A percentile compares a stretch with the other conserved stretches of the same genome.
Conservation (phyloP, 2,888 invertebrate genomes). For the Rhingia rostrata region DNA sequence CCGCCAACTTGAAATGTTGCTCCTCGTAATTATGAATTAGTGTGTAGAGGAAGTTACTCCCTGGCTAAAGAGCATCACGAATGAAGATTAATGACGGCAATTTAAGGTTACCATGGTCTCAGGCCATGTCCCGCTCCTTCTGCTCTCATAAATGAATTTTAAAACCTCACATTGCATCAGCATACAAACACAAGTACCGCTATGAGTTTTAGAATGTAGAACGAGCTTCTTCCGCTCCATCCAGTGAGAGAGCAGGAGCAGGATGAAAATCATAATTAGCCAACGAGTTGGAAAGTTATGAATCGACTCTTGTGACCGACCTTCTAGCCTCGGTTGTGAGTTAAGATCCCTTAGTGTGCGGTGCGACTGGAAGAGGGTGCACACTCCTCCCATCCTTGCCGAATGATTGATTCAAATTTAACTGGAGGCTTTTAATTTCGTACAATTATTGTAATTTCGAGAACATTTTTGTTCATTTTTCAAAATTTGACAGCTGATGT, state of each 20-base stretch:
- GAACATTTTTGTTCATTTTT: slow-evolving; percentile 75
- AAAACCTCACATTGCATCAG: slow-evolving; percentile 59
- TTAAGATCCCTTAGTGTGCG: slow-evolving; percentile 4
- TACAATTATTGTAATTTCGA: slow-evolving; percentile 74
- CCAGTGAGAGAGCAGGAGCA: slow-evolving; percentile 3
- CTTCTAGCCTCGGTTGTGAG: slow-evolving; percentile 22
- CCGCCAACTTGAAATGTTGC: slow-evolving; percentile 73
- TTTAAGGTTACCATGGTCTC: slow-evolving; percentile 62
- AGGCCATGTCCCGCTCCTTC: slow-evolving; percentile 17
- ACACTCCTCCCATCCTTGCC: background rate
- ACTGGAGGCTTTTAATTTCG: slow-evolving; percentile 71
- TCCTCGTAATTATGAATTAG: slow-evolving; percentile 73
- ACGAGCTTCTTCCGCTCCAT: background rate
- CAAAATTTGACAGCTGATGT: slow-evolving; percentile 75
- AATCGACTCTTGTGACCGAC: slow-evolving; percentile 65
- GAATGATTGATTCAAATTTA: slow-evolving; percentile 73
- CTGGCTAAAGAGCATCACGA: slow-evolving; percentile 71
- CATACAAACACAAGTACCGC: slow-evolving; percentile 6
- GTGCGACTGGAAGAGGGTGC: background rate
- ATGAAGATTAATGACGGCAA: slow-evolving; percentile 74
- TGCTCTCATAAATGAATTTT: slow-evolving; percentile 71
- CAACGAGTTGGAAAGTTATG: slow-evolving; percentile 74
- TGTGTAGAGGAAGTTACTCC: slow-evolving; percentile 67
- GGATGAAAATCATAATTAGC: slow-evolving; percentile 68
- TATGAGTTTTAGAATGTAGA: no score